These are phyloP conservation scores for Hybos culiciformis DNA, from an alignment of 2,888 invertebrate genomes.

Conservation along the genomic window DNA sequence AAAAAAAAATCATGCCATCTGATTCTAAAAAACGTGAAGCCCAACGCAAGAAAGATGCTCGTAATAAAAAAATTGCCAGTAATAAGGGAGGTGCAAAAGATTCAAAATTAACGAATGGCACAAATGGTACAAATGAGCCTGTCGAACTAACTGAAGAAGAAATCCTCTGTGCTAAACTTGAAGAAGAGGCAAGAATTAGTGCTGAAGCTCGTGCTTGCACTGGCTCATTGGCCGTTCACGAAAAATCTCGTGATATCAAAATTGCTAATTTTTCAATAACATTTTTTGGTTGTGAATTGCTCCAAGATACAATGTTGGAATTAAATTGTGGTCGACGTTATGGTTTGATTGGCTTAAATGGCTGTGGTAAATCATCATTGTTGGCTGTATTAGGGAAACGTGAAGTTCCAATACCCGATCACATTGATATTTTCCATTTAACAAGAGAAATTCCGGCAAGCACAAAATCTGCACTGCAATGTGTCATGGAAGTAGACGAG, in stretches of 20 bases:
- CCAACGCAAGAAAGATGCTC: slow-evolving; percentile 91
- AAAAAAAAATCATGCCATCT: slow-evolving; percentile 83
- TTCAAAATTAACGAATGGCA: slow-evolving; percentile 44
- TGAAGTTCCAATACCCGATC: slow-evolving; percentile 90
- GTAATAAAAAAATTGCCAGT: slow-evolving; percentile 41
- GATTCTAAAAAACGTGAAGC: slow-evolving; percentile 97
- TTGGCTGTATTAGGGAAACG: slow-evolving; percentile 82
- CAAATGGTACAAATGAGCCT: slow-evolving; percentile 53
- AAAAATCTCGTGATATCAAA: slow-evolving; percentile 90
- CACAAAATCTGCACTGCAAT: slow-evolving; percentile 86
- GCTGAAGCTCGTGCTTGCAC: slow-evolving; percentile 90
- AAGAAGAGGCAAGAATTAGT: slow-evolving; percentile 81
- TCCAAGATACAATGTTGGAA: slow-evolving; percentile 91
- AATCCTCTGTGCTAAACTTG: slow-evolving; percentile 72
- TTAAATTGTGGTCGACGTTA: slow-evolving; percentile 95
- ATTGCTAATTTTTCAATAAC: slow-evolving; percentile 93
- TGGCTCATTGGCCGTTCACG: slow-evolving; percentile 89
- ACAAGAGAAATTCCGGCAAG: slow-evolving; percentile 97
- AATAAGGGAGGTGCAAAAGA: slow-evolving; percentile 36
- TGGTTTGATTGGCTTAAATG: slow-evolving; percentile 94
- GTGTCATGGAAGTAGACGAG: slow-evolving; percentile 97
- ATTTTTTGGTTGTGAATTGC: slow-evolving; percentile 92
- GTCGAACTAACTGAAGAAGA: slow-evolving; percentile 42
- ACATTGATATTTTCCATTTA: slow-evolving; percentile 95
- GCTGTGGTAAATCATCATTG: slow-evolving; percentile 94